A percentile compares a stretch with the other conserved stretches of the same genome.
Conservation (phyloP, 64 coral and sea anemone species). For the Montipora cactus region DNA sequence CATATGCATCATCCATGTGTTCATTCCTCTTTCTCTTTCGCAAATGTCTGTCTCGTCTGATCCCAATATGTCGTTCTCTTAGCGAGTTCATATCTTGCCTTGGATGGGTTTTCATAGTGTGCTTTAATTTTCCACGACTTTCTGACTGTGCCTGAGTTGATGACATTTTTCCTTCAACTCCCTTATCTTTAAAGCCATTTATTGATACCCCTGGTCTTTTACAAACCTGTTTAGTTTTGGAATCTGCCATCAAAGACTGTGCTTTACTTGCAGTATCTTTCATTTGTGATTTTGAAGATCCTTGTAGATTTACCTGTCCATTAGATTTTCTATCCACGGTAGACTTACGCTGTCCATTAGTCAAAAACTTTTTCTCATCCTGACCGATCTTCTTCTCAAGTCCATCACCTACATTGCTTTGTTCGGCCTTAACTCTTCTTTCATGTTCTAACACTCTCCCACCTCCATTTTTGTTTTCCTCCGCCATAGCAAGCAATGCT, state of each 20-base stretch:
- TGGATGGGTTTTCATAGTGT: background rate
- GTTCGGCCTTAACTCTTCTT: background rate
- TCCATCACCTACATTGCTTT: background rate
- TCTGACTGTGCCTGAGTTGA: background rate
- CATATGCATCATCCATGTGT: conserved; percentile 56
- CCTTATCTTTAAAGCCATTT: background rate
- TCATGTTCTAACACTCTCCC: background rate
- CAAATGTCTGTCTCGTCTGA: background rate
- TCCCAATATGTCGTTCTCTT: background rate
- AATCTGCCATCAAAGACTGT: background rate
- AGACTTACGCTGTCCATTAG: background rate
- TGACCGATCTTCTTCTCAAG: background rate
- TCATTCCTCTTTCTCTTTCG: conserved; percentile 33
- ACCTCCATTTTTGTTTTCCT: conserved; percentile 21
- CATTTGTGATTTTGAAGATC: background rate
- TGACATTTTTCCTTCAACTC: background rate
- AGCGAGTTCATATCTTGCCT: background rate
- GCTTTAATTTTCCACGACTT: background rate
- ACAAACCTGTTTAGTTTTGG: background rate
- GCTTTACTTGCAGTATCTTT: background rate
- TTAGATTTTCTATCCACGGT: background rate
- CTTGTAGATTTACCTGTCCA: background rate
- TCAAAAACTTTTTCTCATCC: background rate
- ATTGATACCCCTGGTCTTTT: background rate
- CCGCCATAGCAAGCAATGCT: conserved; percentile 23